Evolutionary conservation across 37 sponge, comb jelly and placozoan genomes (phyloP), one percentile per base, ranked within the genome.

Genomic region (Chondrosia reniformis): DNA sequence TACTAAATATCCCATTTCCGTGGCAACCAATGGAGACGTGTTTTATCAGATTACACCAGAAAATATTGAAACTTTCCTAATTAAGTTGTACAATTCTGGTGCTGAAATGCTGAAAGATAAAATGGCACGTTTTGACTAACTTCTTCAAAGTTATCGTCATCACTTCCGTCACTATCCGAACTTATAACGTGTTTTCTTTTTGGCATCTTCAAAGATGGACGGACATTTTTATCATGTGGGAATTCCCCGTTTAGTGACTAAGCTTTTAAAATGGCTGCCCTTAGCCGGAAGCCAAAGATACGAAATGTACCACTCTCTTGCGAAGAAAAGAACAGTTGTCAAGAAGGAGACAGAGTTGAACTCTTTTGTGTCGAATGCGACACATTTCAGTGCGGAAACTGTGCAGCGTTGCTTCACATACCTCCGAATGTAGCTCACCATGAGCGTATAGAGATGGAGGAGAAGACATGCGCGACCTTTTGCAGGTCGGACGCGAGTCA

Each of bases 121-220:
- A n/a, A n/a, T n/a, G n/a, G n/a, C n/a, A n/a, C n/a, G n/a, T n/a
- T n/a, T n/a, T n/a, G 64, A 9, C 75, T 27, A 74, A 89, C 89
- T 76, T 90, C 74, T n/a, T 85, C 87, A 12, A 79, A 24, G 45
- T 79, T 61, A 24, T 71, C 69, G 30, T 73, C 81, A 61, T 81
- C 89, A n/a, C 85, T 82, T 15, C 80, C 92, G 7, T 92, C 92
- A 42, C 85, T 88, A 61, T 92, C 92, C 37, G 92, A 87, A 25
- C 55, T 40, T 33, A 92, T 79, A 30, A 83, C 57, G 19, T 69
- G 42, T 44, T 69, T 69, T 69, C 72, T 37, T 39, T 69, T 69
- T 25, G 72, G 72, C 72, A 69, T 69, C 3, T 31, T 25, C 5
- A 32, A 2, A 4, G 2, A 3, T 17, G 4, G 61, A 13, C 61